These are phyloP conservation scores for Sarcophaga peregrina DNA, from an alignment of 1,140 invertebrate genomes.

Conservation along the genomic window DNA sequence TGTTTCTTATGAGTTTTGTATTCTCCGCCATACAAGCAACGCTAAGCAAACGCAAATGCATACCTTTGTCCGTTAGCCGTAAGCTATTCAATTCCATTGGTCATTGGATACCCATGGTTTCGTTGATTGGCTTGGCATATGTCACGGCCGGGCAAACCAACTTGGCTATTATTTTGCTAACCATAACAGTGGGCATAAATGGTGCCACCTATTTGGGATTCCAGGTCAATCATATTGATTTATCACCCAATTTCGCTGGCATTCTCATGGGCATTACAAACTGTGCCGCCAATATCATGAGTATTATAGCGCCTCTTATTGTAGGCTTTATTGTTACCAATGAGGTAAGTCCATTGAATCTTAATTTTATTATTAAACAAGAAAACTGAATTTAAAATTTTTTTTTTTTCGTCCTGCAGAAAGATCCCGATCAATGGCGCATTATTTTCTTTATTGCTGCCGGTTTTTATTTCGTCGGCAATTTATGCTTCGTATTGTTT, in stretches of 20 bases:
- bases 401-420: slow-evolving; percentile 63
- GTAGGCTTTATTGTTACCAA: slow-evolving; percentile 75
- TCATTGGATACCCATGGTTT: slow-evolving; percentile 72
- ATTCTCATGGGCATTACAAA: slow-evolving; percentile 79
- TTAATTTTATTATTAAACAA: background rate
- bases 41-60: slow-evolving; percentile 71
- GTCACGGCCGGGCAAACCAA: slow-evolving; percentile 69
- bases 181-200: slow-evolving; percentile 81
- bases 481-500: slow-evolving; percentile 77
- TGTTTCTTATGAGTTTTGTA: slow-evolving; percentile 77
- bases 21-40: slow-evolving; percentile 68
- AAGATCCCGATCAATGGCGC: slow-evolving; percentile 74
- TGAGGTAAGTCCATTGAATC: slow-evolving; percentile 67
- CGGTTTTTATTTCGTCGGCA: slow-evolving; percentile 76
- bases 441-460: slow-evolving; percentile 81
- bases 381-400: slow-evolving; percentile 32
- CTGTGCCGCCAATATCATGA: slow-evolving; percentile 78
- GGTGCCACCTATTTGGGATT: slow-evolving; percentile 79
- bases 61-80: slow-evolving; percentile 70
- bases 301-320: slow-evolving; percentile 78
- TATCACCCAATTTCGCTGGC: slow-evolving; percentile 82
- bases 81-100: slow-evolving; percentile 79
- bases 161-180: slow-evolving; percentile 73
- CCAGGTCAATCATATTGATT: slow-evolving; percentile 78
- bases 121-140: slow-evolving; percentile 73